phyloP scores from a whole-genome alignment of 2,113 vertebrate genomes.

The Centropus bengalensis region DNA sequence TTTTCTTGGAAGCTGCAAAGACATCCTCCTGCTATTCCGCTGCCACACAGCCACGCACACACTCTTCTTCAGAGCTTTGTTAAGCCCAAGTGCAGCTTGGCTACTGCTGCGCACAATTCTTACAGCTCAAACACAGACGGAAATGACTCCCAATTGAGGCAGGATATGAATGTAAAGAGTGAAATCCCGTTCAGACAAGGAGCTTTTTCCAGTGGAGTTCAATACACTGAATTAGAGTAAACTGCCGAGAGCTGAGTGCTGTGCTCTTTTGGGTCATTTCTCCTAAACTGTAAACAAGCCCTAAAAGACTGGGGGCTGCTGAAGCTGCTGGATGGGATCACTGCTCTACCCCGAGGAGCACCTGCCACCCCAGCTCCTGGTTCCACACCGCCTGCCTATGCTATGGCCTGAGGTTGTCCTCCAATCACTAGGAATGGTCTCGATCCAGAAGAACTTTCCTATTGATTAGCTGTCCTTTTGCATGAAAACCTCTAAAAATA shows the following conservation, averaged over 20 bases:
- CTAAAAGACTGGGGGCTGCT: background rate
- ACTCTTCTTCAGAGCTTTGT: background rate
- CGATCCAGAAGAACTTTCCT: background rate
- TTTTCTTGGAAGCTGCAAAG: background rate
- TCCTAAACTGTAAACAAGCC: background rate
- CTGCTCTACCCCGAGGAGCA: background rate
- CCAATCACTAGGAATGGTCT: background rate
- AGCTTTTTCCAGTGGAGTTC: background rate
- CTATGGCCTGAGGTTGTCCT: background rate
- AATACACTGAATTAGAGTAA: background rate
- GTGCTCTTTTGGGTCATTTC: background rate
- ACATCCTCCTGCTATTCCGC: background rate
- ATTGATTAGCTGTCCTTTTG: background rate
- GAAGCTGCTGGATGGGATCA: background rate
- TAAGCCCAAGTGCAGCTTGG: background rate
- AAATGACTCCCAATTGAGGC: background rate
- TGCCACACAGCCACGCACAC: background rate
- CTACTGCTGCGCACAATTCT: background rate
- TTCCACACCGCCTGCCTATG: background rate
- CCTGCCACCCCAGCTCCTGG: background rate
- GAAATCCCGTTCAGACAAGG: background rate
- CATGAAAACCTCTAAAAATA: background rate
- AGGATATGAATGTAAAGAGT: background rate
- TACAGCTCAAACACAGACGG: background rate
- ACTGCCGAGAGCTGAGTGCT: fast-evolving